Evolutionary conservation across 2,797 vertebrate species (phyloP), one percentile per base, ranked within the genome.

Genomic region (Pseudocheirus occidentalis): DNA sequence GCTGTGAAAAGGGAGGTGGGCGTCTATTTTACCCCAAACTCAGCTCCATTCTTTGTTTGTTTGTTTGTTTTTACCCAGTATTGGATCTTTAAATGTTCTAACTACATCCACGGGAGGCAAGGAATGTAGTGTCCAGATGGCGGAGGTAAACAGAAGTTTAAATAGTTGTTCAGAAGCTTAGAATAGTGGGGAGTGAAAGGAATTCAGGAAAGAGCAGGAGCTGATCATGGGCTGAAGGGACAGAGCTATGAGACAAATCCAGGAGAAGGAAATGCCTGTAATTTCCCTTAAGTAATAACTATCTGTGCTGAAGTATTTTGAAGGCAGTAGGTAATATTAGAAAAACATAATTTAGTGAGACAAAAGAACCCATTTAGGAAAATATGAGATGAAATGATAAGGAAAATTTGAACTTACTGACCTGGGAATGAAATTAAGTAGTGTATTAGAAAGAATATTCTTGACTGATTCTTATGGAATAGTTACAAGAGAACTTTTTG

Each of bases 51-150:
- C 73, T 55, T n/a, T 91, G 89, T 59, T 24, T 81, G 66, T 81
- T 73, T 93, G 66, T 90, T 94, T 93, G 53, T 62, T 93, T 59
- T 28, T 94, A 27, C 21, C 73, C 9, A 81, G 11, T 81, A 11
- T 66, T 93, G 90, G 92, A 40, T 92, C 40, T 94, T 18, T 62
- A 40, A 90, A 46, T 91, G 89, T 91, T 94, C 54, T 40, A 55
- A 92, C 55, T 91, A 92, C 54, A 55, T 81, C n/a, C 90, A 55
- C 31, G 90, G 66, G 66, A 50, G n/a, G 1, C 31, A 53, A 58
- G 57, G 87, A 62, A 11, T 40, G 50, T 34, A 53, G 52, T 73
- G 1, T 91, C 16, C 4, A 11, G 54, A 46, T n/a, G 53, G 34
- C 4, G 34, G 81, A 93, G 53, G 66, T 55, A 55, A 5, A 46